A percentile compares a stretch with the other conserved stretches of the same genome.
These are phyloP conservation scores for Xerus inauris DNA, from an alignment of 2,113 vertebrate genomes.

Conservation along the genomic window DNA sequence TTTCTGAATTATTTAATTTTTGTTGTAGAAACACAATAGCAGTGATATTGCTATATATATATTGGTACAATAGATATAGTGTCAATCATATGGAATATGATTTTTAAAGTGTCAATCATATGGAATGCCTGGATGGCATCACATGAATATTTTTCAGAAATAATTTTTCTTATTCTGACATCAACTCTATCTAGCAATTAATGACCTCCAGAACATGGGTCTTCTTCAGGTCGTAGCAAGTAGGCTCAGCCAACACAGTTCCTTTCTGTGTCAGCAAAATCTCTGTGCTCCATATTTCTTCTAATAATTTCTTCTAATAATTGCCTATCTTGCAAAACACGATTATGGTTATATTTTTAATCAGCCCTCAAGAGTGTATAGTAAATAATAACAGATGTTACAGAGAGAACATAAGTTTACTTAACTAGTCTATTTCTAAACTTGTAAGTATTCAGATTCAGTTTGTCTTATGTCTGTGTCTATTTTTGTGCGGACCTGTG, in stretches of 20 bases:
- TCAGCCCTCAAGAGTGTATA: slow-evolving; percentile 52
- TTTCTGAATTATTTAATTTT: slow-evolving; percentile 14
- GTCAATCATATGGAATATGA: not conserved
- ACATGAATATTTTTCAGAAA: slow-evolving; percentile 35
- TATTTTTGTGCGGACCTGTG: slow-evolving; percentile 76
- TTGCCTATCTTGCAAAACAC: slow-evolving; percentile 48
- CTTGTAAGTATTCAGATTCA: slow-evolving; percentile 66
- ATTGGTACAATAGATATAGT: not conserved
- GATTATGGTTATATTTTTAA: slow-evolving; percentile 66
- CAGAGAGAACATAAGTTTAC: slow-evolving; percentile 76
- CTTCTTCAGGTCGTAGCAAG: not conserved
- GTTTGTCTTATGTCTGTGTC: slow-evolving; percentile 73
- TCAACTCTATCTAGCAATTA: not conserved
- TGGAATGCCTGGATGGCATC: not conserved
- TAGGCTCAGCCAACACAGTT: not conserved
- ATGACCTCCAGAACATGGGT: not conserved
- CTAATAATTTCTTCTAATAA: slow-evolving; percentile 63
- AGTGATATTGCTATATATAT: not conserved
- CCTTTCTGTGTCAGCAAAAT: slow-evolving; percentile 3
- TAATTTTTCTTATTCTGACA: slow-evolving; percentile 9
- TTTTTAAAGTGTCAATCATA: slow-evolving; percentile 2
- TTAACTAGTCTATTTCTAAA: slow-evolving; percentile 80
- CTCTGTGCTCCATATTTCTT: not conserved
- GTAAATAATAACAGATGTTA: slow-evolving; percentile 79
- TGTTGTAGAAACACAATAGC: not conserved